Base-by-base conservation (phyloP, 2,113 vertebrate genomes). In the Platichthys stellatus region DNA sequence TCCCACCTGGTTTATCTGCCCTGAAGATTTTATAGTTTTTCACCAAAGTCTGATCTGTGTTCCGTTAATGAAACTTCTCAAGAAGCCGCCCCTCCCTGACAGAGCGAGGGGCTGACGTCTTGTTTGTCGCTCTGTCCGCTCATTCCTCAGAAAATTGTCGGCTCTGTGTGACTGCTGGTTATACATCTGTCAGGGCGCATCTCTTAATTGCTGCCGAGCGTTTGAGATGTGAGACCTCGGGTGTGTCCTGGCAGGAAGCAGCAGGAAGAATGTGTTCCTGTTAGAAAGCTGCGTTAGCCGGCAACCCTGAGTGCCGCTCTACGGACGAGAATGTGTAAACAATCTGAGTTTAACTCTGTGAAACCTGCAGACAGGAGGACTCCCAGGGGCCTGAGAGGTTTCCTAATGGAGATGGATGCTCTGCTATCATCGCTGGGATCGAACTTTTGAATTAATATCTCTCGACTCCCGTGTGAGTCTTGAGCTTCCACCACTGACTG, bases 171-270 rank as follows among this genome's bases (percentile, higher is more conserved):
- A 83, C 69, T 77, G 67, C 70, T 88, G 60, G 81, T 82, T 84
- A 86, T 82, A 65, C 84, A 75, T 88, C 90, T 85, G 89, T 85
- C 82, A 61, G 67, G 72, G 80, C 47, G 2, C 72, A 69, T 81
- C 72, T 70, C 71, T 65, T 92, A 89, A 92, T 92, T 89, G 21
- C 81, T 76, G 81, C 88, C 85, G 83, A 81, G 82, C 85, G 77
- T 81, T 82, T 89, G 65, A 78, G 81, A 76, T 67, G 63, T 80
- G 78, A 84, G 83, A 81, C 56, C 18, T 53, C 65, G 85, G 85
- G 83, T 82, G 91, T 86, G 89, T 88, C 85, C 77, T 40, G 72
- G 65, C 85, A 69, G 82, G 72, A 90, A 83, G 83, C 74, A 53
- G 65, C 60, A 78, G 80, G 70, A 45, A 45, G 54, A 74, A 61